phyloP scores from a whole-genome alignment of 1,140 invertebrate genomes.

The Daktulosphaira vitifoliae region DNA sequence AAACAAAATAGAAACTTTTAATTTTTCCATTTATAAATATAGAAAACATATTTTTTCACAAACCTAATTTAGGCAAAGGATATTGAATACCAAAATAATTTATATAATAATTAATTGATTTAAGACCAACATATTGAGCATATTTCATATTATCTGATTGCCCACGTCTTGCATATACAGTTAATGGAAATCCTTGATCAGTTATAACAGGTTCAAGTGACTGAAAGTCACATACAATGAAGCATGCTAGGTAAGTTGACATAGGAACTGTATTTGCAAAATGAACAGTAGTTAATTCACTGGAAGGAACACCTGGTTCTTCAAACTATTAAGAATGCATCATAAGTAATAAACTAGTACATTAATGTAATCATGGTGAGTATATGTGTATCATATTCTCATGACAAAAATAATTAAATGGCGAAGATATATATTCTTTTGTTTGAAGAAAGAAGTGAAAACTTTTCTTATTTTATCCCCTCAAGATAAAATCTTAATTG shows the following conservation, averaged over 20 bases:
- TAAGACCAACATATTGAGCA: constrained; percentile 65
- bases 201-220: constrained; percentile 50
- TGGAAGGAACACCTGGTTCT: constrained; percentile 42
- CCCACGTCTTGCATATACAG: constrained; percentile 62
- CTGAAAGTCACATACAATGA: constrained; percentile 83
- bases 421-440: too few relatives aligned
- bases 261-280: constrained; percentile 77
- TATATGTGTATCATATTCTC: too few relatives aligned
- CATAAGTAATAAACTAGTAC: constrained; percentile 3
- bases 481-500: too few relatives aligned
- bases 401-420: too few relatives aligned
- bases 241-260: constrained; percentile 85
- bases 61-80: constrained; percentile 77
- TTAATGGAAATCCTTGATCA: constrained; percentile 52
- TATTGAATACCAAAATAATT: constrained; percentile 78
- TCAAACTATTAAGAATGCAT: constrained; percentile 42
- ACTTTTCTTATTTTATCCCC: too few relatives aligned
- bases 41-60: constrained; percentile 36
- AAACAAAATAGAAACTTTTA: constrained; percentile 38
- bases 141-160: constrained; percentile 70
- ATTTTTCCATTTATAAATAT: not conserved
- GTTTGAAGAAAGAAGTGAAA: too few relatives aligned
- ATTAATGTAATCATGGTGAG: not conserved
- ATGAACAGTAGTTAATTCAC: constrained; percentile 48
- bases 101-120: constrained; percentile 75